phyloP scores from a whole-genome alignment of 2,888 invertebrate genomes.

The Callyntrura guangdongensis region DNA sequence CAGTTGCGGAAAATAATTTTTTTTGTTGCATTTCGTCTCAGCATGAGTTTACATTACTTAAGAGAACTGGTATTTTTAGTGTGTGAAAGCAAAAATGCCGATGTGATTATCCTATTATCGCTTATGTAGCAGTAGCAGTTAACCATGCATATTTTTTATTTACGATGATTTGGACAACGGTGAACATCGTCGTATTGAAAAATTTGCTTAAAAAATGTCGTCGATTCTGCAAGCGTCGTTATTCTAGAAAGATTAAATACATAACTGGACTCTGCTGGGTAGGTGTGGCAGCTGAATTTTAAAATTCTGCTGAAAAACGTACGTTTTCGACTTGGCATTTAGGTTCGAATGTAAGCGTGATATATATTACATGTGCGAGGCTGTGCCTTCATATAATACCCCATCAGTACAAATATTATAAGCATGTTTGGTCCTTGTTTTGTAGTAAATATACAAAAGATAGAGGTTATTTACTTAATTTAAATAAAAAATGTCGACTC shows the following conservation, averaged over 20 bases:
- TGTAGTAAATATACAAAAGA: neutral
- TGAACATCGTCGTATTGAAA: conserved; percentile 15
- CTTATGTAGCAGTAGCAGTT: neutral
- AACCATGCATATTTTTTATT: too few species aligned
- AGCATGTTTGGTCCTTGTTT: neutral
- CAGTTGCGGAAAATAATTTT: conserved; percentile 74
- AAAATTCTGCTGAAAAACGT: neutral
- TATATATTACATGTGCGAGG: too few species aligned
- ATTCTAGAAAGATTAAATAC: neutral
- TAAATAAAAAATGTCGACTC: conserved; percentile 48
- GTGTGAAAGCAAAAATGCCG: neutral
- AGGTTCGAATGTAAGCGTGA: too few species aligned
- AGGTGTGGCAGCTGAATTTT: conserved; percentile 18
- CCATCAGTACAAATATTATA: neutral
- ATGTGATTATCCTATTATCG: conserved; percentile 10
- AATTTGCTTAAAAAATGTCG: conserved; percentile 12
- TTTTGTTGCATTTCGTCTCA: conserved; percentile 48
- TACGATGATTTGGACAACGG: neutral
- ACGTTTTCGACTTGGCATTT: neutral
- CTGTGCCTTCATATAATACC: neutral
- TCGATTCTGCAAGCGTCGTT: conserved; percentile 8
- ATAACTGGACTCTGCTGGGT: conserved; percentile 51
- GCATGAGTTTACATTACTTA: conserved; percentile 17
- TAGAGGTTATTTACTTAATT: conserved; percentile 41
- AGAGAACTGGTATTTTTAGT: conserved; percentile 25